These are phyloP conservation scores for Protonemura montana DNA, from an alignment of 2,888 invertebrate species.

Conservation along the genomic window DNA sequence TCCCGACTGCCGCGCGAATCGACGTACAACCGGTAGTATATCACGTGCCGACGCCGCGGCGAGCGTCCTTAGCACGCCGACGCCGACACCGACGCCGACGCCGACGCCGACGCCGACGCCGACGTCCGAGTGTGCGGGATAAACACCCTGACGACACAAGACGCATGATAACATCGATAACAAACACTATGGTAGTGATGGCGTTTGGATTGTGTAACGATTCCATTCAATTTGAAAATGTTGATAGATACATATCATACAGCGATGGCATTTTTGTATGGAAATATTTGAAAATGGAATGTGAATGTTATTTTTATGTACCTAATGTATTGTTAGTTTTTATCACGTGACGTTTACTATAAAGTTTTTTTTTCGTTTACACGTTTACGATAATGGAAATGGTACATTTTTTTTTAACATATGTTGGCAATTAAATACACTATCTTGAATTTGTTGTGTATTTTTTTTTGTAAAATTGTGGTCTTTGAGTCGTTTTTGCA, in stretches of 20 bases:
- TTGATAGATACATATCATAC: neutral
- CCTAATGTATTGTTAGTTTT: neutral
- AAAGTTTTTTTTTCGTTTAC: neutral
- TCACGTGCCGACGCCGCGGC: constrained; percentile 20
- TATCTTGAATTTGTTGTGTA: neutral
- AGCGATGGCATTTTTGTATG: neutral
- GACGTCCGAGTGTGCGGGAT: constrained; percentile 1
- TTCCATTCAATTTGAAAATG: neutral
- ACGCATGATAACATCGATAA: constrained; percentile 7
- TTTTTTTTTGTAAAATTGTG: neutral
- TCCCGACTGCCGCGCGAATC: neutral
- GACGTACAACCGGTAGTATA: constrained; percentile 22
- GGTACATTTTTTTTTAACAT: neutral
- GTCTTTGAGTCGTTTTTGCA: neutral
- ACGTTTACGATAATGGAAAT: neutral
- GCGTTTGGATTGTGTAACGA: neutral
- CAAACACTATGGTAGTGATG: neutral
- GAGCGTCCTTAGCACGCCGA: constrained; percentile 7
- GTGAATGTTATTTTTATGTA: neutral
- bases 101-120: neutral
- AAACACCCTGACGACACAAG: neutral
- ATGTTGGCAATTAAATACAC: neutral
- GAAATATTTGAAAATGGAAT: neutral
- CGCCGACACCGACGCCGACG: constrained; percentile 32
- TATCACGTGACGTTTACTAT: neutral